A percentile compares a stretch with the other conserved stretches of the same genome.
phyloP scores from a whole-genome alignment of 2,797 vertebrate genomes.

The Crenuchus spilurus region DNA sequence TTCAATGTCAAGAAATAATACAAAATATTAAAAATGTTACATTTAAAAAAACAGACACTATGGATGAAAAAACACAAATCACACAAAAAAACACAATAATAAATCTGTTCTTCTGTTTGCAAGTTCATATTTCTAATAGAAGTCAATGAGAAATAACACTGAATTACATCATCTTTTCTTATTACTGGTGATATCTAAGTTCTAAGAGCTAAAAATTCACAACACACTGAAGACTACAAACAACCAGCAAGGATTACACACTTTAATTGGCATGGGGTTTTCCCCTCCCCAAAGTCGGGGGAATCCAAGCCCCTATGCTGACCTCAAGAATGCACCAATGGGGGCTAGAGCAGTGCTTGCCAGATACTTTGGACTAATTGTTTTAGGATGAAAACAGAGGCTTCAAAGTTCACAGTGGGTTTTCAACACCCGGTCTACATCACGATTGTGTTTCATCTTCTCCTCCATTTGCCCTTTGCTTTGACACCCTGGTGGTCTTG shows the following conservation, averaged over 20 bases:
- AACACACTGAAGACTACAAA: background rate
- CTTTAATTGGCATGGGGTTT: constrained; percentile 3
- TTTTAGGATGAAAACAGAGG: constrained; percentile 12
- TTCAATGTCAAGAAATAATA: no score
- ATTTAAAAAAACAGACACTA: no score
- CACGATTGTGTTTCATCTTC: constrained; percentile 16
- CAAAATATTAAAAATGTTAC: no score
- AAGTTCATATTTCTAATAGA: no score
- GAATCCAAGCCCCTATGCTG: constrained; percentile 8
- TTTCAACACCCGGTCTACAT: constrained; percentile 20
- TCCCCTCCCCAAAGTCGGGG: background rate
- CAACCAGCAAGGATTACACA: constrained; percentile 1
- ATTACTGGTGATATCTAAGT: no score
- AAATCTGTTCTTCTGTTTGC: no score
- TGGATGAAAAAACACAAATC: no score
- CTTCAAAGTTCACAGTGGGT: constrained; percentile 34
- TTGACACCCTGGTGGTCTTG: constrained; percentile 36
- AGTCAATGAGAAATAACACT: no score
- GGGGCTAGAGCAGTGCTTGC: background rate
- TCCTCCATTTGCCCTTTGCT: constrained; percentile 27
- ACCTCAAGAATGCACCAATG: background rate
- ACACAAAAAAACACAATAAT: no score
- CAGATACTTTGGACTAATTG: constrained; percentile 9
- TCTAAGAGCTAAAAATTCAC: background rate
- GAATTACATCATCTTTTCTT: no score